Percentiles rank a stretch among this genome's conserved stretches.
These are phyloP conservation scores for Desmophyllum pertusum DNA, from an alignment of 92 coral and sea anemone species.

Conservation along the genomic window DNA sequence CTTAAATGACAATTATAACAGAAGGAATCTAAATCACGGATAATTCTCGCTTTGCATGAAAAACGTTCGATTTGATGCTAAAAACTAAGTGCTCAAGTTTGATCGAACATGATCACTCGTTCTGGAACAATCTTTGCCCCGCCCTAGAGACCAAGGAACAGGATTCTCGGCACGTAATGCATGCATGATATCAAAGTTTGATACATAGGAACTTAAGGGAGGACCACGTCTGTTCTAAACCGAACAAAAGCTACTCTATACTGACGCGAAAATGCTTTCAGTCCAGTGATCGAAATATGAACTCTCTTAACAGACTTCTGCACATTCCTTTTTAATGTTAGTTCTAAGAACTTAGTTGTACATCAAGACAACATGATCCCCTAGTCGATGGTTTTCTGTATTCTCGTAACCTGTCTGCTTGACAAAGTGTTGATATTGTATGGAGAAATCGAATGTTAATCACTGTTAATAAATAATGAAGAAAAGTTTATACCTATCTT, in stretches of 20 bases:
- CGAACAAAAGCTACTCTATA: background rate
- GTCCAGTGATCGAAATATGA: background rate
- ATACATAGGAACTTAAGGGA: background rate
- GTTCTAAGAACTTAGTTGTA: background rate
- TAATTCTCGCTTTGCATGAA: background rate
- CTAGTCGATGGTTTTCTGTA: background rate
- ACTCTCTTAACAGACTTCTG: background rate
- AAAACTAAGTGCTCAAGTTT: background rate
- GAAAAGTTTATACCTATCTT: background rate
- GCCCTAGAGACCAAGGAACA: background rate
- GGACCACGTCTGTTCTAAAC: background rate
- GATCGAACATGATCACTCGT: background rate
- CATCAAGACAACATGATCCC: background rate
- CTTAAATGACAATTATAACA: background rate
- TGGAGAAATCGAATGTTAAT: background rate
- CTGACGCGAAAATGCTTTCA: background rate
- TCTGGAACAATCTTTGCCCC: conserved; percentile 6
- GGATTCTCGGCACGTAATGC: background rate
- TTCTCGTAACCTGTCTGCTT: background rate
- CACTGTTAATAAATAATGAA: background rate
- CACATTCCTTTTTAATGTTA: background rate
- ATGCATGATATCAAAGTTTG: background rate
- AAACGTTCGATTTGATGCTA: conserved; percentile 2
- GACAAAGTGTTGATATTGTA: background rate
- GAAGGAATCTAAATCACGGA: background rate